Evolutionary conservation across 2,797 vertebrate genomes (phyloP).

Genomic region (Alauda arvensis): DNA sequence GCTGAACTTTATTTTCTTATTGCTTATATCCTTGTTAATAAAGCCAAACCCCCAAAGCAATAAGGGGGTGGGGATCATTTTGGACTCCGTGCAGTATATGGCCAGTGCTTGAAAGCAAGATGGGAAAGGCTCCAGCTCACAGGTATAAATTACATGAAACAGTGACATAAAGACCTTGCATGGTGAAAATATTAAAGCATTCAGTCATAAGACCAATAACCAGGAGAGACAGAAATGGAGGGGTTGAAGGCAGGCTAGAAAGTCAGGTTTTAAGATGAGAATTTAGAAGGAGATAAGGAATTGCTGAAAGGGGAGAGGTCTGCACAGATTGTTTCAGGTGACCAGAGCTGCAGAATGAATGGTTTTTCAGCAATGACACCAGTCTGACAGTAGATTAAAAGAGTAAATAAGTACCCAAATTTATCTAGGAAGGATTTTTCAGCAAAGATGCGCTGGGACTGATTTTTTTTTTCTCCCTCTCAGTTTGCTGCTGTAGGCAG

Average conservation of each 20-base stretch:
- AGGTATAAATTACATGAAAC: constrained; percentile 66
- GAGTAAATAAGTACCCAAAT: constrained; percentile 28
- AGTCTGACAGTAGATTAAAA: constrained; percentile 35
- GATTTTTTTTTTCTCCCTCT: constrained; percentile 10
- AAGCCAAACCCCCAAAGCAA: constrained; percentile 63
- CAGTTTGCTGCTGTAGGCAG: neutral
- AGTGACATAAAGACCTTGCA: constrained; percentile 68
- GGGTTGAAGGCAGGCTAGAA: constrained; percentile 54
- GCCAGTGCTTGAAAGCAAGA: constrained; percentile 37
- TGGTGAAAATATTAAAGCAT: constrained; percentile 71
- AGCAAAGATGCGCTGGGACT: neutral
- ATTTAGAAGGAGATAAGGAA: constrained; percentile 47
- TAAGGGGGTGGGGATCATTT: constrained; percentile 59
- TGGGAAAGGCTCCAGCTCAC: constrained; percentile 59
- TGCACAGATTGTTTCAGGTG: constrained; percentile 56
- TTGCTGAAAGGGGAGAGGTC: constrained; percentile 24
- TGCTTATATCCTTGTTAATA: constrained; percentile 66
- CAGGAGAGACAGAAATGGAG: constrained; percentile 62
- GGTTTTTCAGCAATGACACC: constrained; percentile 16
- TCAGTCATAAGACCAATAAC: constrained; percentile 69
- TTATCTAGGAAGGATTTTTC: constrained; percentile 33
- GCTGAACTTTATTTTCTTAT: constrained; percentile 62
- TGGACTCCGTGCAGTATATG: constrained; percentile 17
- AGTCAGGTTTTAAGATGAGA: constrained; percentile 62
- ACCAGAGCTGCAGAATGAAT: constrained; percentile 22